Evolutionary conservation across 2,797 vertebrate genomes (phyloP), one percentile per base, ranked within the genome.

Genomic region (Anomalospiza imberbis): DNA sequence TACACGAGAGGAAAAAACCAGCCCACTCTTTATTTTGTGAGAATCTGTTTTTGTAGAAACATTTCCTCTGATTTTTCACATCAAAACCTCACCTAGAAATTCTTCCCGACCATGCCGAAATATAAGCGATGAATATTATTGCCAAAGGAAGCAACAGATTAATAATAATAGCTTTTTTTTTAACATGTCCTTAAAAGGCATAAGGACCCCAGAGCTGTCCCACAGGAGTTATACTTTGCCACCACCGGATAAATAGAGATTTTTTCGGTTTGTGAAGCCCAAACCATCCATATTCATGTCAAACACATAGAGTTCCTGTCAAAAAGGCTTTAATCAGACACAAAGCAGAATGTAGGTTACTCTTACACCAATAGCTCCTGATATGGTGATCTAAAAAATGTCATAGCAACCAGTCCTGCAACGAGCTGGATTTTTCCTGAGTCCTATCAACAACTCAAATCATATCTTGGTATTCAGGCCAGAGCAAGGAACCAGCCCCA

Each of bases 221-320:
- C 76, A 91, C 22, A 24, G 40, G 84, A 93, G n/a, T 60, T 61
- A 55, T 60, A 45, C 38, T 93, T 83, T 73, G 44, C 53, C 51
- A 90, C 34, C 42, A 40, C 51, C 58, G 82, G 62, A 48, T 78
- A 61, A 94, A 95, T 11, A 66, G 29, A 89, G 40, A 42, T 50
- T 72, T 93, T 90, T 76, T 82, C 77, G 34, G 34, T 87, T 95
- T 1, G 2, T 15, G 15, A 83, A 94, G 79, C 12, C 60, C 40
- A 82, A 81, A n/a, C 53, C 83, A 93, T 96, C 50, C 80, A 84
- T 95, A 92, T 94, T 94, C 68, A 95, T 88, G 92, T 66, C 60
- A 94, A 89, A 91, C 17, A 71, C 17, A 60, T 4, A 88, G 75
- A 68, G 42, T 18, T 88, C 57, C 84, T 88, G 73, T 93, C 85